A percentile compares a stretch with the other conserved stretches of the same genome.
Evolutionary conservation across 2,113 vertebrate species (phyloP).

Genomic region (Dendrocopos noguchii): DNA sequence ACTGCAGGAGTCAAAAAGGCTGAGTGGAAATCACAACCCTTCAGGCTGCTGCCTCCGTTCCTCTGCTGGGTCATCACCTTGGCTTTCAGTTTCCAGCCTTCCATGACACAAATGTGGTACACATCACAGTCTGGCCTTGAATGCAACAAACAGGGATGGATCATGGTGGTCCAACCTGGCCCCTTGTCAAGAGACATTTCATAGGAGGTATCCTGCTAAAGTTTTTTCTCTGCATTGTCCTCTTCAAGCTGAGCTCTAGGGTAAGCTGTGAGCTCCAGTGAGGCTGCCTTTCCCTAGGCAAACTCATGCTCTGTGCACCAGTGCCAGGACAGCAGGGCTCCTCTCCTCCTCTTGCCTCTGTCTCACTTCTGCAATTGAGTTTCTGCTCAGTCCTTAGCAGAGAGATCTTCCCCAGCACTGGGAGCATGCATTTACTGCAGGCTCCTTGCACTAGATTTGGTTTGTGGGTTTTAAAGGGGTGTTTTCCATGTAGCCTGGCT

Average conservation of each 20-base stretch:
- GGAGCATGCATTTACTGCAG: accelerated
- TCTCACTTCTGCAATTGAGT: neutral
- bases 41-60: neutral
- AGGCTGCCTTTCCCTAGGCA: neutral
- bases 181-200: accelerated
- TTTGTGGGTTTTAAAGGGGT: neutral
- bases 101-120: neutral
- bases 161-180: neutral
- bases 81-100: neutral
- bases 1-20: neutral
- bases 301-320: neutral
- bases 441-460: neutral
- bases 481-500: neutral
- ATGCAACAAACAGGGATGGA: neutral
- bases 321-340: neutral
- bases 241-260: neutral
- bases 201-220: neutral
- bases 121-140: neutral
- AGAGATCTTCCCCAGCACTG: neutral
- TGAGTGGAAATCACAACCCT: neutral
- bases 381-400: neutral
- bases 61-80: neutral
- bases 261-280: accelerated
- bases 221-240: neutral
- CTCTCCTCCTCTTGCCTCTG: neutral